These are phyloP conservation scores for Amphiprion clarkii DNA, from an alignment of 2,797 vertebrate genomes.

Conservation along the genomic window DNA sequence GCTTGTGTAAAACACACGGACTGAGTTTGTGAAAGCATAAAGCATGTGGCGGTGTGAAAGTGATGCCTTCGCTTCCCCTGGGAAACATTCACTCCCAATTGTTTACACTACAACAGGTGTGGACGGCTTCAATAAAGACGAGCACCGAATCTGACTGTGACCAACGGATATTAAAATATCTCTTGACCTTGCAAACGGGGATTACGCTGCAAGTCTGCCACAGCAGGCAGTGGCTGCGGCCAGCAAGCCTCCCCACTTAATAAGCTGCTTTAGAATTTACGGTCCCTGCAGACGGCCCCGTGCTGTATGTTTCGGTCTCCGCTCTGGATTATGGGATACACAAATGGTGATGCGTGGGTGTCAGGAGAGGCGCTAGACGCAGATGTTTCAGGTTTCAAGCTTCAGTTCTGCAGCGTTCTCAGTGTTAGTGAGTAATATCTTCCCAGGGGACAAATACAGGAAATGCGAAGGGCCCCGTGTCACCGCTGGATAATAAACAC, in stretches of 20 bases:
- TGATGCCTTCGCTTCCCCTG: conserved; percentile 28
- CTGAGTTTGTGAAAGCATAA: background rate
- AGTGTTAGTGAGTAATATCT: conserved; percentile 57
- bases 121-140: conserved; percentile 67
- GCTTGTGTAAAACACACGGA: background rate
- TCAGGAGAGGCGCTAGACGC: conserved; percentile 57
- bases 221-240: conserved; percentile 61
- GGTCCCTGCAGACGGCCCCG: conserved; percentile 33
- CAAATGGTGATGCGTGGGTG: conserved; percentile 65
- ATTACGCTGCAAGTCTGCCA: conserved; percentile 68
- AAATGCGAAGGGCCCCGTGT: conserved; percentile 55
- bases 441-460: conserved; percentile 63
- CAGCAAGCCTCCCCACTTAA: conserved; percentile 36
- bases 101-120: conserved; percentile 77
- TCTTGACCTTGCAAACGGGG: conserved; percentile 74
- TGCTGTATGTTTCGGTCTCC: conserved; percentile 45
- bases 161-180: conserved; percentile 72
- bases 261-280: conserved; percentile 53
- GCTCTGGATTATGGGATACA: conserved; percentile 54
- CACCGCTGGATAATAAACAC: conserved; percentile 66
- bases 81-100: conserved; percentile 48
- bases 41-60: conserved; percentile 25
- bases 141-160: conserved; percentile 61
- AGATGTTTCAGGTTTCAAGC: conserved; percentile 68
- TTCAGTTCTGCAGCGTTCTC: conserved; percentile 53